Base-by-base conservation (phyloP, 2,888 invertebrate species). In the Hydroisotoma schaefferi region DNA sequence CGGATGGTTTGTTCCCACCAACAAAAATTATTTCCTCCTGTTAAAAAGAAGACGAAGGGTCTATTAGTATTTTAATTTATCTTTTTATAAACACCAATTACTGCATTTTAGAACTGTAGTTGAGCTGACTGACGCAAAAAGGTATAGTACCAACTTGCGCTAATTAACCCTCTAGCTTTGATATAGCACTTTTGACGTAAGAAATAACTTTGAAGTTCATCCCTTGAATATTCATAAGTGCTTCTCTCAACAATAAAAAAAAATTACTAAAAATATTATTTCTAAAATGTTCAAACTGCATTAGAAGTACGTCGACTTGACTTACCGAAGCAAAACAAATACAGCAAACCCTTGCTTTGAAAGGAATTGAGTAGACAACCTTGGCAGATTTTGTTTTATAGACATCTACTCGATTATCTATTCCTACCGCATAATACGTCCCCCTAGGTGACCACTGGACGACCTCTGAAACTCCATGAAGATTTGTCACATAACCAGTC, bases 401-500 rank as follows among this genome's bases (percentile, higher is more conserved):
- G 23, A 95, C 80, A 77, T 91, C 88, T 28, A 92, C 80, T 64
- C 80, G 81, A 73, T 83, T 84, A 56, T 85, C 84, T 40, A 87
- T 86, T 25, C 84, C 83, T 53, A 94, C 76, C 3, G 87, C 83
- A 77, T 94, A 95, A 73, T 83, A 82, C 38, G 84, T 82, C 22
- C 91, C 94, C 72, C 82, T 82, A 3, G 88, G 85, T 51, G 88
- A 87, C 87, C 92, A 95, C 40, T 74, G 66, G 2, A 82, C 79
- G 43, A 76, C 69, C 61, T 80, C 78, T 53, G 76, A 81, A 78
- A 85, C 87, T 74, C 82, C 86, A 65, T 85, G 84, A 29, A 94
- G 79, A 76, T 94, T 93, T n/a, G 88, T 89, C 1, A 88, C 86
- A 76, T 90, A 95, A 0, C 94, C 94, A 72, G 86, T 86, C 62